Conservation (phyloP, 2,113 vertebrate genomes). For the Thalassoma bifasciatum region DNA sequence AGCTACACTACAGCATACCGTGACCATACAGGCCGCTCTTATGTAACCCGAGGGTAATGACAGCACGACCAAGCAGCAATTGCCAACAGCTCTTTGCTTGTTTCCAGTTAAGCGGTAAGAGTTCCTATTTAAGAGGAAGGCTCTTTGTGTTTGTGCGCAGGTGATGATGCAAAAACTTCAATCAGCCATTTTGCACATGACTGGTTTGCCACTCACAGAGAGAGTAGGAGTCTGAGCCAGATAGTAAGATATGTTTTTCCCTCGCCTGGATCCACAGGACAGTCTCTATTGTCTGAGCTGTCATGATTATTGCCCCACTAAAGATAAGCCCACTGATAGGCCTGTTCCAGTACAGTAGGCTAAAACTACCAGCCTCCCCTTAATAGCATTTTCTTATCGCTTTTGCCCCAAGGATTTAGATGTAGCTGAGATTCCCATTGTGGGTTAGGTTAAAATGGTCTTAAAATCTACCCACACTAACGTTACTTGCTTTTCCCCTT, state of each 20-base stretch:
- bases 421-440: constrained; percentile 34
- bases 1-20: constrained; percentile 23
- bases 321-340: constrained; percentile 75
- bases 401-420: constrained; percentile 30
- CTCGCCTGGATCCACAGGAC: constrained; percentile 26
- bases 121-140: constrained; percentile 48
- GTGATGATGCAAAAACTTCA: constrained; percentile 46
- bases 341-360: constrained; percentile 50
- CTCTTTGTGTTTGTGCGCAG: constrained; percentile 48
- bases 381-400: constrained; percentile 66
- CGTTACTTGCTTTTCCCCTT: constrained; percentile 26
- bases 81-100: constrained; percentile 59
- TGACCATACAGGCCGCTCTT: constrained; percentile 47
- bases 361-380: constrained; percentile 48
- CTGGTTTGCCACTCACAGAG: background rate
- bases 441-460: constrained; percentile 37
- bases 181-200: constrained; percentile 31
- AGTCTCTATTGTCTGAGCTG: constrained; percentile 59
- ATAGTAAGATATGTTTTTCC: constrained; percentile 30
- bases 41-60: constrained; percentile 66
- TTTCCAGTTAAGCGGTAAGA: constrained; percentile 59
- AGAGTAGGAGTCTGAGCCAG: constrained; percentile 35
- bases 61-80: constrained; percentile 48
- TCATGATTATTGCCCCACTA: constrained; percentile 68
- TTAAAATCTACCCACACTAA: constrained; percentile 1